Evolutionary conservation across 64 coral and sea anemone genomes (phyloP).

Genomic region (Montipora cactus): DNA sequence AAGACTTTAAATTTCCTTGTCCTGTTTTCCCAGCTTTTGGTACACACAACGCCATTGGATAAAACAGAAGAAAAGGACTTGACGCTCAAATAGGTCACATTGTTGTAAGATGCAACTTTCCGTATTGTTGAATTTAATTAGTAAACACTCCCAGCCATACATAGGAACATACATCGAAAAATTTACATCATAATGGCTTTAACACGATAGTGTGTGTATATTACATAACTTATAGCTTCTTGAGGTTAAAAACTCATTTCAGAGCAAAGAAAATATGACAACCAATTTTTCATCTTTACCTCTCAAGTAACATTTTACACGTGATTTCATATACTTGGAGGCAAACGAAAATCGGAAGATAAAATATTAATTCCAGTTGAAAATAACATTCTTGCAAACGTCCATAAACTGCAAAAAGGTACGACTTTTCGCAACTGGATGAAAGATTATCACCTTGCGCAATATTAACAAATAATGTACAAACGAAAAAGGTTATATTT

Average conservation of each 20-base stretch:
- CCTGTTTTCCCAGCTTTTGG: not conserved
- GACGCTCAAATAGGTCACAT: slow-evolving; percentile 20
- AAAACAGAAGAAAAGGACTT: not conserved
- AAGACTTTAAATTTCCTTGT: not conserved
- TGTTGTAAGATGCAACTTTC: not conserved
- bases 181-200: slow-evolving; percentile 26
- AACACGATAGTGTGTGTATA: not conserved
- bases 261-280: not conserved
- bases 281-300: not conserved
- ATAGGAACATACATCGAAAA: not conserved
- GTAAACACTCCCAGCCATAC: slow-evolving; percentile 18
- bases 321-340: no score
- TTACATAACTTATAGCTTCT: not conserved
- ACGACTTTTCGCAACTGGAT: no score
- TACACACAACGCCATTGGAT: slow-evolving; percentile 36
- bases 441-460: no score
- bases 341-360: no score
- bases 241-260: slow-evolving; percentile 15
- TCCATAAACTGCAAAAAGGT: no score
- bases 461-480: no score
- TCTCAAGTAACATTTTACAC: no score
- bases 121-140: slow-evolving; percentile 36
- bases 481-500: no score
- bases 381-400: no score
- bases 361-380: no score